Conservation (phyloP, 1,140 invertebrate species). For the Euglossa dilemma region DNA sequence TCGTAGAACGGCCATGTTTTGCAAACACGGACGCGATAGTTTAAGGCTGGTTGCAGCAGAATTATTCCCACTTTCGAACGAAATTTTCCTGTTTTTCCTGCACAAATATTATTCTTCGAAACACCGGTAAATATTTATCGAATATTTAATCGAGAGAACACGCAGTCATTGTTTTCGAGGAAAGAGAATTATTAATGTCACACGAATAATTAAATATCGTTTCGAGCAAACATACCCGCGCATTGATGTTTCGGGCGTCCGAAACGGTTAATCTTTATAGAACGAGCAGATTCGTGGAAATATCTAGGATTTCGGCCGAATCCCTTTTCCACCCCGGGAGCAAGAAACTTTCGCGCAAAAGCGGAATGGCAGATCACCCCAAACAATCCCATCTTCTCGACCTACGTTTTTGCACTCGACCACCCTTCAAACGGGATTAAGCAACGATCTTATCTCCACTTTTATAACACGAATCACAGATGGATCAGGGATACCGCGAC, state of each 20-base stretch:
- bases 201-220: too few species aligned
- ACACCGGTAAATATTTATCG: too few species aligned
- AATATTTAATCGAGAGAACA: too few species aligned
- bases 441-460: neutral
- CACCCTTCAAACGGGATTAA: slow-evolving; percentile 12
- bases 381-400: slow-evolving; percentile 1
- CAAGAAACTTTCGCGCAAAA: slow-evolving; percentile 2
- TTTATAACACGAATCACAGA: neutral
- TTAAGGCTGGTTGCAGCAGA: too few species aligned
- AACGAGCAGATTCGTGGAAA: neutral
- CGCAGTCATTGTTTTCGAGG: too few species aligned
- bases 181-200: too few species aligned
- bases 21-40: neutral
- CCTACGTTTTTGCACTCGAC: neutral
- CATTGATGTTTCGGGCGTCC: neutral
- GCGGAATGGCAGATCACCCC: neutral
- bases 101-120: too few species aligned
- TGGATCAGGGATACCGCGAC: neutral
- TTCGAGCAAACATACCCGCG: too few species aligned
- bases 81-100: too few species aligned
- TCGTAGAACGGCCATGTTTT: neutral
- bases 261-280: slow-evolving; percentile 7
- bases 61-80: too few species aligned
- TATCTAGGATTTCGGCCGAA: neutral
- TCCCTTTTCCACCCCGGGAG: neutral